A percentile compares a stretch with the other conserved stretches of the same genome.
Evolutionary conservation across 2,888 invertebrate species (phyloP).

Genomic region (Thera obeliscata): DNA sequence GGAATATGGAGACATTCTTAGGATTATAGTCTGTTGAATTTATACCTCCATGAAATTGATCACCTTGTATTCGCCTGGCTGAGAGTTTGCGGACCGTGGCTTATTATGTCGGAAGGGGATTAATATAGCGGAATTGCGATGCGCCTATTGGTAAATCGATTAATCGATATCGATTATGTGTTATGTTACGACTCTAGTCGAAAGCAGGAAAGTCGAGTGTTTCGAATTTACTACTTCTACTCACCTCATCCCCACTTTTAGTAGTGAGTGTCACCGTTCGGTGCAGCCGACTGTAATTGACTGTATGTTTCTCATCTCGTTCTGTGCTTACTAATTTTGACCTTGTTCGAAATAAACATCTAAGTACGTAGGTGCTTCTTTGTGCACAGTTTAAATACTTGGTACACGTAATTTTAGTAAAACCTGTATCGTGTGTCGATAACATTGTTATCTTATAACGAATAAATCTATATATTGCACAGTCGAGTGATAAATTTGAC

Average conservation of each 20-base stretch:
- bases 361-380: no score
- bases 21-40: no score
- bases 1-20: no score
- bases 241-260: no score
- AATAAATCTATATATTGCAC: constrained; percentile 30
- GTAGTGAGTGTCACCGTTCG: no score
- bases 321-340: no score
- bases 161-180: constrained; percentile 29
- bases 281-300: no score
- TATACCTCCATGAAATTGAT: background rate
- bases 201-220: constrained; percentile 7
- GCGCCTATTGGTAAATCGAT: constrained; percentile 32
- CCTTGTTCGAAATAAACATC: no score
- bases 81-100: constrained; percentile 36
- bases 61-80: constrained; percentile 16
- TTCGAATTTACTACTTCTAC: no score
- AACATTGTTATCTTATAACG: constrained; percentile 26
- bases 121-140: constrained; percentile 41
- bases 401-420: no score
- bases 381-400: no score
- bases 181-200: constrained; percentile 6
- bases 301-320: no score
- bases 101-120: constrained; percentile 31
- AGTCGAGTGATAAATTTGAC: constrained; percentile 15
- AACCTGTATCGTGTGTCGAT: constrained; percentile 1